These are phyloP conservation scores for Neodiprion fabricii DNA, from an alignment of 1,140 invertebrate species.

Conservation along the genomic window DNA sequence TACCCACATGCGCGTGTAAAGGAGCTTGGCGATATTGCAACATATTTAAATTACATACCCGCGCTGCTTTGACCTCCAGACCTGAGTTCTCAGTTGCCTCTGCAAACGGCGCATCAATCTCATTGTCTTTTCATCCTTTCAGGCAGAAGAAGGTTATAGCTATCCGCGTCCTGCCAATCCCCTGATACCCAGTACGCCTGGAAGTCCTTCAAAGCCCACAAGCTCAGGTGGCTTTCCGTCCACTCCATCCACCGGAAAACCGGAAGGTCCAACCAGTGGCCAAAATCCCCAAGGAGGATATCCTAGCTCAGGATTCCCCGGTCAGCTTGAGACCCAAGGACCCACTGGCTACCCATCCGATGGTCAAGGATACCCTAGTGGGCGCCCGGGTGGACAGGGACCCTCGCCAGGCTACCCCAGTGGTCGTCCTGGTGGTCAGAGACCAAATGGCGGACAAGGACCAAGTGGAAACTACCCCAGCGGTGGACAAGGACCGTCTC, in stretches of 20 bases:
- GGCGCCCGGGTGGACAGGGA: constrained; percentile 27
- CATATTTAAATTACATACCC: constrained; percentile 13
- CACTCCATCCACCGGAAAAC: neutral
- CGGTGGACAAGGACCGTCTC: constrained; percentile 27
- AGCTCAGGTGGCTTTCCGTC: constrained; percentile 1
- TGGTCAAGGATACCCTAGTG: constrained; percentile 38
- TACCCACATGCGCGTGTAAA: neutral
- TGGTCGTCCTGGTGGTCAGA: constrained; percentile 22
- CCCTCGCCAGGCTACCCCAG: constrained; percentile 34
- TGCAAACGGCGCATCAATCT: neutral
- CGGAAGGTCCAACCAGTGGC: neutral
- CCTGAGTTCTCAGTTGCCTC: neutral
- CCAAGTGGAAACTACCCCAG: constrained; percentile 27
- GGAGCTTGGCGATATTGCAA: constrained; percentile 10
- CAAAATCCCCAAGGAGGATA: constrained; percentile 16
- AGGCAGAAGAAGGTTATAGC: constrained; percentile 55
- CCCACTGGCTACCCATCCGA: constrained; percentile 35
- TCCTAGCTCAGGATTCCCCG: neutral
- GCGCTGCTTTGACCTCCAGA: constrained; percentile 26
- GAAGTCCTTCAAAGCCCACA: neutral
- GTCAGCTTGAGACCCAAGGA: constrained; percentile 9
- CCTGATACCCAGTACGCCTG: constrained; percentile 40
- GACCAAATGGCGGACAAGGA: constrained; percentile 30
- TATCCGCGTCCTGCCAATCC: constrained; percentile 52
- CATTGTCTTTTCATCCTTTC: constrained; percentile 26